Conservation (phyloP, 2,113 vertebrate genomes). For the Donacobius atricapilla region DNA sequence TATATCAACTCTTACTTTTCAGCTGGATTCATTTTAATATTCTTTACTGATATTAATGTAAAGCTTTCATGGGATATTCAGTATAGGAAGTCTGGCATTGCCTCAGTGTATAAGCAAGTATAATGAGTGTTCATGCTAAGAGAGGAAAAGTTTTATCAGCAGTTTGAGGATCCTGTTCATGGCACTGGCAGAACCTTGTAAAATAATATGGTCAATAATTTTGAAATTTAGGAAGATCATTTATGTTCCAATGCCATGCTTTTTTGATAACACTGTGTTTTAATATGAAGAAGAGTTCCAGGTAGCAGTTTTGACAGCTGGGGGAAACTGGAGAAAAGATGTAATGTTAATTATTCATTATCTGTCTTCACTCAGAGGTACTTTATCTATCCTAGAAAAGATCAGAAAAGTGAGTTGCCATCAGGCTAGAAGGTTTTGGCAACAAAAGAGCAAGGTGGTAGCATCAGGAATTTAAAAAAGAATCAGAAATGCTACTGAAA, state of each 20-base stretch:
- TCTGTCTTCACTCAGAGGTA: neutral
- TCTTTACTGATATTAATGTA: neutral
- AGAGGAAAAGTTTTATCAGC: neutral
- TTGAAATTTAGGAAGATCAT: neutral
- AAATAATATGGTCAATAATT: neutral
- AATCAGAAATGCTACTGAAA: neutral
- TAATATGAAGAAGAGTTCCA: neutral
- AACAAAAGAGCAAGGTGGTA: neutral
- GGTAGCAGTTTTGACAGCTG: neutral
- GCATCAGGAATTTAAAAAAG: neutral
- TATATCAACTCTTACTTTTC: neutral
- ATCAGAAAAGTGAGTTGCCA: neutral
- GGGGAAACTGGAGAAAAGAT: neutral
- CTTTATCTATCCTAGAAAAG: neutral
- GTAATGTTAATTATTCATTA: neutral
- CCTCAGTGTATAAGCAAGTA: neutral
- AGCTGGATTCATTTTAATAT: neutral
- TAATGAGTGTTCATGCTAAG: neutral
- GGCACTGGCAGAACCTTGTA: neutral
- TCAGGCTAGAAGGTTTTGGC: neutral
- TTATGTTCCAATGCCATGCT: neutral
- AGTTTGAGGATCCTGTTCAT: neutral
- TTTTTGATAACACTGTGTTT: neutral
- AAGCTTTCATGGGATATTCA: neutral
- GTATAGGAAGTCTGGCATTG: neutral